These are phyloP conservation scores for Calosoma granatense DNA, from an alignment of 1,140 invertebrate species.

Conservation along the genomic window DNA sequence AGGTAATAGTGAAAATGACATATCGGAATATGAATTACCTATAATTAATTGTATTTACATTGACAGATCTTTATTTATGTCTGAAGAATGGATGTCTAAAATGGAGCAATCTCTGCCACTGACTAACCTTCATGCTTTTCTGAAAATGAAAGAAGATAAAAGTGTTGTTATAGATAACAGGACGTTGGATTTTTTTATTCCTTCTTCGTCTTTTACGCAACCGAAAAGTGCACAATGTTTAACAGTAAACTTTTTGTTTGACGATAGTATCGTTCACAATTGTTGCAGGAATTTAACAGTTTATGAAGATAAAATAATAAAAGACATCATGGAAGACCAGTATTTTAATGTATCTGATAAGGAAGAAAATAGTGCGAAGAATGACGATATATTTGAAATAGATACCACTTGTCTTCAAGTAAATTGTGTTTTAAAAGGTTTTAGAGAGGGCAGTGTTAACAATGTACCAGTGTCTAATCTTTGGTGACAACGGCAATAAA, in stretches of 20 bases:
- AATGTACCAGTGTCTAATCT: background rate
- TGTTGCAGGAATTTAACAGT: background rate
- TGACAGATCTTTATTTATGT: constrained; percentile 1
- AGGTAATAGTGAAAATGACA: constrained; percentile 8
- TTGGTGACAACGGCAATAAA: background rate
- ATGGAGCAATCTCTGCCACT: background rate
- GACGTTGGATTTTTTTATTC: background rate
- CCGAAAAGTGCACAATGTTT: background rate
- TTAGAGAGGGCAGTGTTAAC: background rate
- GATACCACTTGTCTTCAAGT: background rate
- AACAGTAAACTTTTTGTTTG: background rate
- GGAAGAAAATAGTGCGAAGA: background rate
- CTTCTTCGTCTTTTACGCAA: background rate
- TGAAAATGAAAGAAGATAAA: background rate
- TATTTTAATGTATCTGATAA: background rate
- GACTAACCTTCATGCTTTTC: background rate
- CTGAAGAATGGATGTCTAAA: constrained; percentile 4
- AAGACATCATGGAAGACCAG: background rate
- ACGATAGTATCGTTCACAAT: background rate
- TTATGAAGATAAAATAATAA: background rate
- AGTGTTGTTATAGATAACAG: background rate
- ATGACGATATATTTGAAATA: background rate
- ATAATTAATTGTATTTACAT: background rate
- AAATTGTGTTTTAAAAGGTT: background rate
- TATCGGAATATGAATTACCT: background rate